Conservation (phyloP, 2,888 invertebrate genomes). For the Troilus luridus region DNA sequence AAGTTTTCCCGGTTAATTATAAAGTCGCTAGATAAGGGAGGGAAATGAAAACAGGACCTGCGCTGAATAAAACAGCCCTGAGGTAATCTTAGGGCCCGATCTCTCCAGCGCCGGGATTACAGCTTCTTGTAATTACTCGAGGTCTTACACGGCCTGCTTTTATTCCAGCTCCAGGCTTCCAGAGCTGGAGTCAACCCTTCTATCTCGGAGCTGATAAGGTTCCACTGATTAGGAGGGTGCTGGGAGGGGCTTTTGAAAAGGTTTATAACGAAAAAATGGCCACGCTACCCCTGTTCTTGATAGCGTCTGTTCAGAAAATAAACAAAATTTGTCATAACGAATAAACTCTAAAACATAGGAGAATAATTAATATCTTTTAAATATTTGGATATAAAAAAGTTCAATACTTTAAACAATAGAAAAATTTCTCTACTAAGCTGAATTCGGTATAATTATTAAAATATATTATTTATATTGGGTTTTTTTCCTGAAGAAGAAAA, state of each 20-base stretch:
- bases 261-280: neutral
- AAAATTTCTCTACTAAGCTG: too few species aligned
- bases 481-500: too few species aligned
- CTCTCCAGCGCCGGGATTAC: slow-evolving; percentile 22
- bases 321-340: neutral
- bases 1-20: slow-evolving; percentile 57
- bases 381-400: too few species aligned
- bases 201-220: neutral
- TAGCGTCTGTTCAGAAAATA: neutral
- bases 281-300: neutral
- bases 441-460: too few species aligned
- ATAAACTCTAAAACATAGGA: too few species aligned
- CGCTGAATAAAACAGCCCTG: slow-evolving; percentile 29
- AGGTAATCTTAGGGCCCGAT: slow-evolving; percentile 32
- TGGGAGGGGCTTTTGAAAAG: neutral
- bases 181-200: neutral
- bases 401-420: too few species aligned
- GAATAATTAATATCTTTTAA: neutral
- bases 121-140: neutral
- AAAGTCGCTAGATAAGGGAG: slow-evolving; percentile 54
- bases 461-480: too few species aligned
- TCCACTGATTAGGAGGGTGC: neutral
- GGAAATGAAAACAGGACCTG: slow-evolving; percentile 47
- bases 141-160: slow-evolving; percentile 26
- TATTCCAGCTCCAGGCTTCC: slow-evolving; percentile 26